Evolutionary conservation across 2,797 vertebrate genomes (phyloP), one percentile per base, ranked within the genome.

Genomic region (Cheirogaleus major): DNA sequence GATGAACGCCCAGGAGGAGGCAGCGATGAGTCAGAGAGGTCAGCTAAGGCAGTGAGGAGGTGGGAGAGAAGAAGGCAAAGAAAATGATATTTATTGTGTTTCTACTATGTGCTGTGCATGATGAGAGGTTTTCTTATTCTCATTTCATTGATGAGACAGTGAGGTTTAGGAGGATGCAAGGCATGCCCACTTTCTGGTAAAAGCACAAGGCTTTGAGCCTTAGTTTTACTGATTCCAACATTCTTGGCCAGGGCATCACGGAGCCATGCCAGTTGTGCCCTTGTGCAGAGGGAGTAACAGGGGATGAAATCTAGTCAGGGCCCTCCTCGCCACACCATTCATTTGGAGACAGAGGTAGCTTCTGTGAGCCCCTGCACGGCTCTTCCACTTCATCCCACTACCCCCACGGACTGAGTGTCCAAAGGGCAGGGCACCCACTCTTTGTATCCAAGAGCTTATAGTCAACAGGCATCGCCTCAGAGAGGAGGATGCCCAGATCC

Each of bases 141-240:
- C 22, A 22, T 65, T 82, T 82, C 38, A 76, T n/a, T 30, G 30
- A 55, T 14, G 35, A 95, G 82, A 59, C 5, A 38, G 10, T 48
- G 35, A 67, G 23, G 27, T 91, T 70, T 70, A 4, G 65, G 57
- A 89, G 41, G n/a, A 45, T 69, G 25, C 0, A 23, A 10, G 35
- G 7, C 17, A 27, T 14, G 17, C 6, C 20, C 32, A n/a, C 27
- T 75, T 86, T 92, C 88, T 63, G 72, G 20, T 67, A 75, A 89
- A 59, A 73, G 32, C 38, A 70, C 7, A 83, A 57, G 76, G 12
- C 23, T 93, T 89, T 67, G 73, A 80, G 87, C 11, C 41, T 84
- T 72, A 91, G 11, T 50, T 73, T 59, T 27, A n/a, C 43, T 92
- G 35, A 93, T 25, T 38, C 52, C 59, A 50, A n/a, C 11, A 25